Evolutionary conservation across 2,888 invertebrate genomes (phyloP).

Genomic region (Selenia dentaria): DNA sequence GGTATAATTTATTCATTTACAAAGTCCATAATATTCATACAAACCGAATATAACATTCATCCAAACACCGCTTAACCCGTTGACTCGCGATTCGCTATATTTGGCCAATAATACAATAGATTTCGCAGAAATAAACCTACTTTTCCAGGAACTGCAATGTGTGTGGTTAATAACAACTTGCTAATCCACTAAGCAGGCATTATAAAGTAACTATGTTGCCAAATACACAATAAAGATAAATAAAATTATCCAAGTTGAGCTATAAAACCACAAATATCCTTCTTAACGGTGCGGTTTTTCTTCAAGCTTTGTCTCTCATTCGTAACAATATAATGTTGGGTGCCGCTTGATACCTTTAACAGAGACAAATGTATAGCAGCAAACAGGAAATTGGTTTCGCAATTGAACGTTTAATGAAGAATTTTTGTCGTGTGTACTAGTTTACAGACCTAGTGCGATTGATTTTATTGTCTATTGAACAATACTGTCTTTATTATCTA

Average conservation of each 20-base stretch:
- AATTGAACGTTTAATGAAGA: constrained; percentile 8
- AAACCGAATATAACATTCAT: too few species aligned
- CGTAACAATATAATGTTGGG: constrained; percentile 3
- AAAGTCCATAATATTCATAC: too few species aligned
- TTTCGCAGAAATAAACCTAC: too few species aligned
- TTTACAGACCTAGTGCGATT: background rate
- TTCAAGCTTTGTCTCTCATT: background rate
- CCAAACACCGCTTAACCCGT: too few species aligned
- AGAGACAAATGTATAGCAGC: constrained; percentile 6
- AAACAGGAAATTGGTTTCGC: constrained; percentile 13
- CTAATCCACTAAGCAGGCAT: background rate
- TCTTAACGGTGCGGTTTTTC: constrained; percentile 1
- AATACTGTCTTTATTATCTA: too few species aligned
- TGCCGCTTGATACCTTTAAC: constrained; percentile 1
- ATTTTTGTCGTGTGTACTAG: background rate
- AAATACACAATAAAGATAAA: background rate
- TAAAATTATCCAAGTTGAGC: background rate
- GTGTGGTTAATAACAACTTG: too few species aligned
- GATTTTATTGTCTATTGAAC: too few species aligned
- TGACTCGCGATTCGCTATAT: too few species aligned
- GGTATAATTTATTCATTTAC: too few species aligned
- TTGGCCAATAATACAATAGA: too few species aligned
- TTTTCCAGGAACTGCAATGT: too few species aligned
- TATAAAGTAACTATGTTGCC: background rate
- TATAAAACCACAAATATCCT: background rate